Evolutionary conservation across 64 coral and sea anemone genomes (phyloP).

Genomic region (Platygyra sinensis): DNA sequence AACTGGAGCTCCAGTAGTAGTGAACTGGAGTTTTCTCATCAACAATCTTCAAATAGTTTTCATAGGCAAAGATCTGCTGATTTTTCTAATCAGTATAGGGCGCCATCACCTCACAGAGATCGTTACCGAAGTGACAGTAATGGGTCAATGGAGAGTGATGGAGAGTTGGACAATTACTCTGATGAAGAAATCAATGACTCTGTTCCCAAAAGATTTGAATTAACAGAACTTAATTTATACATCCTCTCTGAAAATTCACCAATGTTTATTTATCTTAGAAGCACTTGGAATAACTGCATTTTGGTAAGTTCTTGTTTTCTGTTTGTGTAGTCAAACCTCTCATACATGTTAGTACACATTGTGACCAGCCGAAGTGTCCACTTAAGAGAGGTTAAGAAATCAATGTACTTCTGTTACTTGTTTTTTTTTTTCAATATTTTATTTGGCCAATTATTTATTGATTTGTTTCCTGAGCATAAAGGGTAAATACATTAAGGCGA

Average conservation of each 20-base stretch:
- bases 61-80: conserved; percentile 22
- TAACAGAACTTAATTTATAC: conserved; percentile 78
- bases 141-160: conserved; percentile 31
- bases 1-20: conserved; percentile 89
- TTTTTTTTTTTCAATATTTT: too few relatives aligned
- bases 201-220: background rate
- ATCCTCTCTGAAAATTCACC: conserved; percentile 75
- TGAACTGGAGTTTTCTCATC: conserved; percentile 59
- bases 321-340: background rate
- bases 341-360: too few relatives aligned
- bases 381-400: too few relatives aligned
- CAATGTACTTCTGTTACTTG: too few relatives aligned
- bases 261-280: conserved; percentile 89
- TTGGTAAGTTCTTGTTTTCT: conserved; percentile 69
- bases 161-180: conserved; percentile 38
- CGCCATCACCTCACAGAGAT: background rate
- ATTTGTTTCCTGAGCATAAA: too few relatives aligned
- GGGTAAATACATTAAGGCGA: too few relatives aligned
- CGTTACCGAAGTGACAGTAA: conserved; percentile 33
- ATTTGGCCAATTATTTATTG: too few relatives aligned
- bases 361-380: too few relatives aligned
- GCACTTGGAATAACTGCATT: conserved; percentile 97
- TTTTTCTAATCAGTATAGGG: background rate
- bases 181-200: conserved; percentile 25
- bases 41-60: conserved; percentile 15